These are phyloP conservation scores for Augochlora pura DNA, from an alignment of 1,140 invertebrate genomes.

Conservation along the genomic window DNA sequence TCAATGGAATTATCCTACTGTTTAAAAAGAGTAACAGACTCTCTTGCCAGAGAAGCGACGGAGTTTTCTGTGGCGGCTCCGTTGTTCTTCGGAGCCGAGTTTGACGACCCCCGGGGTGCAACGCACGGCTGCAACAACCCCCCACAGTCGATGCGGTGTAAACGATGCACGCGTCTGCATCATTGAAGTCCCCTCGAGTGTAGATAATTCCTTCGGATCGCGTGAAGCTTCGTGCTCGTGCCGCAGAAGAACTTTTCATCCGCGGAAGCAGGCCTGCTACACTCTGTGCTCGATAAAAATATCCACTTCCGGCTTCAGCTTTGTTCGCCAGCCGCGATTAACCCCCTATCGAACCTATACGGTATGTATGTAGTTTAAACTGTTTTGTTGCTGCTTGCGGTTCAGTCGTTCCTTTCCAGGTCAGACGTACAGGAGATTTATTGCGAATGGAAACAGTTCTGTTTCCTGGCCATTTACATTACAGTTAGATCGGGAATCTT, in stretches of 20 bases:
- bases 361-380: too few relatives aligned
- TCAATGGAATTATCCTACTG: conserved; percentile 44
- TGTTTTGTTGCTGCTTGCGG: too few relatives aligned
- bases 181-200: not conserved
- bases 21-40: not conserved
- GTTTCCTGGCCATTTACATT: too few relatives aligned
- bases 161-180: too few relatives aligned
- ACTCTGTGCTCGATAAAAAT: not conserved
- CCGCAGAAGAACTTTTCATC: conserved; percentile 9
- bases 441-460: too few relatives aligned
- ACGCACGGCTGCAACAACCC: conserved; percentile 48
- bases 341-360: too few relatives aligned
- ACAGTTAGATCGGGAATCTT: too few relatives aligned
- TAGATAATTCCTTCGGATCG: conserved; percentile 44
- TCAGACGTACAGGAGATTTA: too few relatives aligned
- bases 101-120: conserved; percentile 30
- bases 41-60: too few relatives aligned
- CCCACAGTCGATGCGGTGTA: not conserved
- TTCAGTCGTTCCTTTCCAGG: too few relatives aligned
- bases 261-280: not conserved
- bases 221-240: conserved; percentile 28
- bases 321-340: too few relatives aligned
- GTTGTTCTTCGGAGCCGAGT: conserved; percentile 19
- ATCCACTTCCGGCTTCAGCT: too few relatives aligned
- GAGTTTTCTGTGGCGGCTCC: not conserved